Evolutionary conservation across 2,888 invertebrate genomes (phyloP).

Genomic region (Ichneumon xanthorius): DNA sequence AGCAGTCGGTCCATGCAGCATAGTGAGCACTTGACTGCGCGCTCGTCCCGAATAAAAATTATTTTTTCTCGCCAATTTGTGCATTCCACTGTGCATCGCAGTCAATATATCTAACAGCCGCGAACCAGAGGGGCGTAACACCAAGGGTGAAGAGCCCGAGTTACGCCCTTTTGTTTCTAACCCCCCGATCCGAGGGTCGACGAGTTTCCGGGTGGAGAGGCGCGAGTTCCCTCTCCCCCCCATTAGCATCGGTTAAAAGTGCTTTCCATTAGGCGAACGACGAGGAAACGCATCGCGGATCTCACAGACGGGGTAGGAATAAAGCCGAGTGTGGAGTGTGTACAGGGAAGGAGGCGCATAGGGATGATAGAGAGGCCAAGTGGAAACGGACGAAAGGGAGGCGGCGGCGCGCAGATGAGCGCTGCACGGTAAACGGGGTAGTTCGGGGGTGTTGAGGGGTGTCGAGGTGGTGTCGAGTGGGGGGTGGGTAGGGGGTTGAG

Average conservation of each 20-base stretch:
- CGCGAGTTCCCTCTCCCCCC: conserved; percentile 69
- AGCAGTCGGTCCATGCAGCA: background rate
- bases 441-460: too few species aligned
- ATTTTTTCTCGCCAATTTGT: conserved; percentile 39
- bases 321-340: conserved; percentile 65
- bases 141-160: background rate
- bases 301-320: conserved; percentile 75
- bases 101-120: background rate
- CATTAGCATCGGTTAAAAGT: conserved; percentile 81
- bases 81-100: background rate
- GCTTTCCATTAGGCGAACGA: conserved; percentile 79
- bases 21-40: background rate
- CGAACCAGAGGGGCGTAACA: background rate
- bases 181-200: background rate
- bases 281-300: conserved; percentile 43
- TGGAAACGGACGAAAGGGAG: conserved; percentile 12
- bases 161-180: too few species aligned
- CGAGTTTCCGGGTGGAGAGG: background rate
- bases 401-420: background rate
- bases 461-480: too few species aligned
- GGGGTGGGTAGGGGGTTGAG: too few species aligned
- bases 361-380: conserved; percentile 65
- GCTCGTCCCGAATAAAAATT: conserved; percentile 17
- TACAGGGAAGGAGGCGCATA: conserved; percentile 3
- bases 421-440: background rate